Percentiles rank a stretch among this genome's conserved stretches.
Evolutionary conservation across 2,888 invertebrate species (phyloP).

Genomic region (Globia sparganii): DNA sequence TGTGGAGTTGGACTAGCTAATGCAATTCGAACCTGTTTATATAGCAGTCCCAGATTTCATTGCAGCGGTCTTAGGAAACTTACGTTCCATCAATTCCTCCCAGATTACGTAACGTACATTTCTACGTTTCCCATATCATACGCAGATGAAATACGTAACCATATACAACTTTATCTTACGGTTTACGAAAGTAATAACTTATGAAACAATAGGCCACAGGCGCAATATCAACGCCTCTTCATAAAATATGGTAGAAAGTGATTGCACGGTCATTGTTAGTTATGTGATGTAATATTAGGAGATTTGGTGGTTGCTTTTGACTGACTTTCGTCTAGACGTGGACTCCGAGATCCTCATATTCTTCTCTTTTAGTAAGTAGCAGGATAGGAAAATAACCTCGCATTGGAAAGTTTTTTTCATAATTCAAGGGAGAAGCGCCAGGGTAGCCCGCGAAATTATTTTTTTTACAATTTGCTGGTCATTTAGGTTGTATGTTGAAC

Average conservation of each 20-base stretch:
- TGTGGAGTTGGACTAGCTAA: not conserved
- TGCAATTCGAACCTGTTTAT: not conserved
- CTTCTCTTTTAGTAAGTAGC: too few species aligned
- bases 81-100: not conserved
- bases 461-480: too few species aligned
- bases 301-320: slow-evolving; percentile 3
- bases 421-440: too few species aligned
- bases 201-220: slow-evolving; percentile 52
- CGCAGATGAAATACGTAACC: slow-evolving; percentile 51
- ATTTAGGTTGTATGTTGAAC: too few species aligned
- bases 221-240: slow-evolving; percentile 63
- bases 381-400: too few species aligned
- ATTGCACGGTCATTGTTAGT: slow-evolving; percentile 36
- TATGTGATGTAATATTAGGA: slow-evolving; percentile 34
- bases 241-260: slow-evolving; percentile 64
- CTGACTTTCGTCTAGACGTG: not conserved
- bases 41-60: not conserved
- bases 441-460: too few species aligned
- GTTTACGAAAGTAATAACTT: slow-evolving; percentile 53
- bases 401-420: too few species aligned
- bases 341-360: too few species aligned
- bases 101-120: slow-evolving; percentile 38
- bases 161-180: slow-evolving; percentile 54
- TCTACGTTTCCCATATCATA: slow-evolving; percentile 28
- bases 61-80: not conserved